These are phyloP conservation scores for Lepus oiostolus DNA, from an alignment of 2,797 vertebrate species.

Conservation along the genomic window DNA sequence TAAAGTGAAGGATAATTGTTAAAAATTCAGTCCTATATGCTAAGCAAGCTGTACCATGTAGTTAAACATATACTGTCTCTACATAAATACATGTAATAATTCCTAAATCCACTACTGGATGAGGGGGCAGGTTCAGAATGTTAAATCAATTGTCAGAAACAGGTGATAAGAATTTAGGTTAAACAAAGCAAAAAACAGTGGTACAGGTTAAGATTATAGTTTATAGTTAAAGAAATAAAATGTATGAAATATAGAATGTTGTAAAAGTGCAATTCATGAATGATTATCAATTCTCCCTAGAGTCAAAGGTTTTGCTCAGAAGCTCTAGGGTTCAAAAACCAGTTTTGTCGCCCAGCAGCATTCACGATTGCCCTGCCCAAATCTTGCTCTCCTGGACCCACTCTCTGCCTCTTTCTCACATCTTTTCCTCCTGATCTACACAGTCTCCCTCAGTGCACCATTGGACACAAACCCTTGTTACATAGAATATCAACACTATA, in stretches of 20 bases:
- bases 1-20: neutral
- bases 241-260: neutral
- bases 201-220: neutral
- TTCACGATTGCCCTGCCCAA: rapidly evolving
- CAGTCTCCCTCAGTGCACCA: neutral
- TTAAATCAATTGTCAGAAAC: too few species aligned
- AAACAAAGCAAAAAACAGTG: neutral
- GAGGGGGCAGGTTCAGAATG: neutral
- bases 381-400: neutral
- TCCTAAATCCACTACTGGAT: neutral
- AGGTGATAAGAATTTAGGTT: neutral
- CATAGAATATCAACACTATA: neutral
- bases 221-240: neutral
- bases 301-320: neutral
- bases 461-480: too few species aligned
- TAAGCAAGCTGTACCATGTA: neutral
- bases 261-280: too few species aligned
- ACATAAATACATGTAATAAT: neutral
- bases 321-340: neutral
- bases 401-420: rapidly evolving
- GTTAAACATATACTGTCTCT: neutral
- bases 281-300: neutral
- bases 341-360: rapidly evolving
- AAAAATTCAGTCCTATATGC: neutral
- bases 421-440: rapidly evolving